These are phyloP conservation scores for Cheirogaleus medius DNA, from an alignment of 2,113 vertebrate species.

Conservation along the genomic window DNA sequence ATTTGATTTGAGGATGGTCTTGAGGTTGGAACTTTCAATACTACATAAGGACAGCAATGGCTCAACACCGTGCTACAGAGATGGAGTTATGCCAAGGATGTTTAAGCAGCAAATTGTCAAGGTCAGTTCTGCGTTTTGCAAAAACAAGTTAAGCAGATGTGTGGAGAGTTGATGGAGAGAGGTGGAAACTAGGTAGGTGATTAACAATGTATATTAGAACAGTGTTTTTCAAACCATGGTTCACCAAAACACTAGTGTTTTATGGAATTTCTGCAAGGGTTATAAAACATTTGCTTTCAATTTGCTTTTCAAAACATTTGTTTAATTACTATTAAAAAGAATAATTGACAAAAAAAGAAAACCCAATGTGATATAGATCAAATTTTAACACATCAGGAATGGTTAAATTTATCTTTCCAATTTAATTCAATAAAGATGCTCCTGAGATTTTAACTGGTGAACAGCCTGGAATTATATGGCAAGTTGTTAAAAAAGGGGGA, in stretches of 20 bases:
- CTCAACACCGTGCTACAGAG: not conserved
- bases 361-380: not conserved
- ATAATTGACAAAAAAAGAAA: not conserved
- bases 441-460: not conserved
- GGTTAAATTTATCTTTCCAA: not conserved
- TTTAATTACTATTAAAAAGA: not conserved
- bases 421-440: conserved; percentile 6
- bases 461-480: not conserved
- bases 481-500: not conserved
- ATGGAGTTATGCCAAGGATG: not conserved
- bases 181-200: not conserved
- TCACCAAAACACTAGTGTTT: not conserved
- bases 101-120: conserved; percentile 35
- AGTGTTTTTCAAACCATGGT: not conserved
- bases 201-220: not conserved
- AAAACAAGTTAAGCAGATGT: not conserved
- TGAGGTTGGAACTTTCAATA: not conserved
- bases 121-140: not conserved
- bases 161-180: not conserved
- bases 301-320: not conserved
- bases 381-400: conserved; percentile 3
- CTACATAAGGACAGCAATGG: not conserved
- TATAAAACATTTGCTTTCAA: conserved; percentile 2
- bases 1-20: not conserved
- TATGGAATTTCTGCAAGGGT: not conserved